Percentiles rank a stretch among this genome's conserved stretches.
Conservation (phyloP, 2,888 invertebrate species). For the Archaeoteleia sp. region DNA sequence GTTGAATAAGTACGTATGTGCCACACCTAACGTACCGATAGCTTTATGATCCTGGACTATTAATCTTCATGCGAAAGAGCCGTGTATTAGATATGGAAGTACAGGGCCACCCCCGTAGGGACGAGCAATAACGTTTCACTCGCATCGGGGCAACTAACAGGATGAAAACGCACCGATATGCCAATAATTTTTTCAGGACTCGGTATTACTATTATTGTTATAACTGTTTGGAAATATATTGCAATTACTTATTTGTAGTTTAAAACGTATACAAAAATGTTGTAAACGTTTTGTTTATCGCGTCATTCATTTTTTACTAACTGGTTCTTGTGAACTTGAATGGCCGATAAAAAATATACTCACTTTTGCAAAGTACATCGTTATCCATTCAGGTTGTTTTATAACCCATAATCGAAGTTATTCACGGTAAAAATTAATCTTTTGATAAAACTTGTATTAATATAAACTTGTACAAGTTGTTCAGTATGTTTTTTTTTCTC, state of each 20-base stretch:
- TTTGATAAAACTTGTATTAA: constrained; percentile 2
- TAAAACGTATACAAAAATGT: too few species aligned
- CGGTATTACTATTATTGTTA: constrained; percentile 4
- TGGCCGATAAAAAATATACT: constrained; percentile 9
- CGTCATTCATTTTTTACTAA: constrained; percentile 2
- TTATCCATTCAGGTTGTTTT: constrained; percentile 7
- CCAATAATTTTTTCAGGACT: constrained; percentile 22
- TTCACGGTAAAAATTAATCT: constrained; percentile 9
- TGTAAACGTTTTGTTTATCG: too few species aligned
- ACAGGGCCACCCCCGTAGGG: constrained; percentile 62
- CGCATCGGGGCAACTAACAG: constrained; percentile 43
- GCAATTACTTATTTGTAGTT: too few species aligned
- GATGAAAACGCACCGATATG: constrained; percentile 42
- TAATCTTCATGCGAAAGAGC: constrained; percentile 65
- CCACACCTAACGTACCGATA: constrained; percentile 59
- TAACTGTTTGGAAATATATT: too few species aligned
- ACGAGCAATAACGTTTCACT: constrained; percentile 68
- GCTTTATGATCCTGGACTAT: constrained; percentile 64
- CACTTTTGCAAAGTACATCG: constrained; percentile 11
- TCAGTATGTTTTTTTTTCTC: neutral
- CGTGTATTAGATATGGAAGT: constrained; percentile 63
- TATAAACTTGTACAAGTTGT: neutral
- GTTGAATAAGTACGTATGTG: constrained; percentile 43
- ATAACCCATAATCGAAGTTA: constrained; percentile 4
- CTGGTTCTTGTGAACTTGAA: neutral